phyloP scores from a whole-genome alignment of 2,888 invertebrate species.

The Caenorhabditis sulstoni region DNA sequence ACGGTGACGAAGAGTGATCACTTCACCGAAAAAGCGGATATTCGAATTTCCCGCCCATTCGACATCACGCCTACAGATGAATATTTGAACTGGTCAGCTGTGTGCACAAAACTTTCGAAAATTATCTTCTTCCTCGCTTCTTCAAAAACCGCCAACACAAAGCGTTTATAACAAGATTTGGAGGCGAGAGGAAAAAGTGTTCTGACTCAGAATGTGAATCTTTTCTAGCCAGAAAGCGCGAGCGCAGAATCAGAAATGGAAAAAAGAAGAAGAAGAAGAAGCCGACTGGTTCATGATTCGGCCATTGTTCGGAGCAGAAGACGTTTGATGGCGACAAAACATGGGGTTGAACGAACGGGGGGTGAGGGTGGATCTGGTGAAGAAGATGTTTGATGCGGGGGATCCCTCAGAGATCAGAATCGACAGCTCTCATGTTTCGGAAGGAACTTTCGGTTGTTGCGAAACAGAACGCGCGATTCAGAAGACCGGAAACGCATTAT shows the following conservation, averaged over 20 bases:
- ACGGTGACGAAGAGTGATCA: background rate
- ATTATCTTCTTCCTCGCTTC: background rate
- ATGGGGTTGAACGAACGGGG: background rate
- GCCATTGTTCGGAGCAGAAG: conserved; percentile 8
- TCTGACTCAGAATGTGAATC: conserved; percentile 8
- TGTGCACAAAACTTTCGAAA: background rate
- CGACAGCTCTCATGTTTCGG: too few species aligned
- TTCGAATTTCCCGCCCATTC: conserved; percentile 19
- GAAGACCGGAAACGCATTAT: too few species aligned
- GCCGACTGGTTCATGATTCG: conserved; percentile 8
- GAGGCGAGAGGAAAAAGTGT: background rate
- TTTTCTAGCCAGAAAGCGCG: background rate
- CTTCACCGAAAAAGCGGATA: background rate
- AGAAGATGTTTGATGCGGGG: conserved; percentile 4
- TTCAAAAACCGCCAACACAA: conserved; percentile 1
- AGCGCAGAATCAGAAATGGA: conserved; percentile 5
- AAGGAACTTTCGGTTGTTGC: too few species aligned
- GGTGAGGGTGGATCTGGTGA: conserved; percentile 5
- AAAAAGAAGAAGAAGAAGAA: conserved; percentile 14
- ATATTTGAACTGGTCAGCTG: conserved; percentile 8
- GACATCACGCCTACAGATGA: background rate
- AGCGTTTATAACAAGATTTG: conserved; percentile 8
- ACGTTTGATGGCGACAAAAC: conserved; percentile 8
- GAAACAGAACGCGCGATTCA: too few species aligned
- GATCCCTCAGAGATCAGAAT: too few species aligned